Evolutionary conservation across 2,113 vertebrate species (phyloP).

Genomic region (Toxostoma redivivum): DNA sequence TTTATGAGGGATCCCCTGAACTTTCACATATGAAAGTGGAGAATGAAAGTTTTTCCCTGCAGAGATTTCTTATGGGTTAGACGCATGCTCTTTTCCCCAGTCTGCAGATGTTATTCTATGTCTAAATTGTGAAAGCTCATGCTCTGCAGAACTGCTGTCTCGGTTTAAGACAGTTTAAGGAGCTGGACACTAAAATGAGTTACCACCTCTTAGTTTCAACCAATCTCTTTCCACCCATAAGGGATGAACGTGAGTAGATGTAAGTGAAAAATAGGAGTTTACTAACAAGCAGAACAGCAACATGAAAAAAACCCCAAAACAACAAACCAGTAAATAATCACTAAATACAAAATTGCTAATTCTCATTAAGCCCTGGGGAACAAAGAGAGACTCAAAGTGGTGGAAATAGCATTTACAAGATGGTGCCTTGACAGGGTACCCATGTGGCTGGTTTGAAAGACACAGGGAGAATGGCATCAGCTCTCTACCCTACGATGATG

Average conservation of each 20-base stretch:
- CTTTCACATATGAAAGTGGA: not conserved
- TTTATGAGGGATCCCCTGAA: not conserved
- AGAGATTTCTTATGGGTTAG: not conserved
- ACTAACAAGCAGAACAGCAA: not conserved
- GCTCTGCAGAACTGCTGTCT: not conserved
- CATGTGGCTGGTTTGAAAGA: fast-evolving
- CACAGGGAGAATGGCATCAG: not conserved
- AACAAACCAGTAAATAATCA: not conserved
- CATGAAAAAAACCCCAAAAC: not conserved
- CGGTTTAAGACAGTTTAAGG: not conserved
- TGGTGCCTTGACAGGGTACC: not conserved
- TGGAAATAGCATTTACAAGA: not conserved
- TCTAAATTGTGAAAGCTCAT: not conserved
- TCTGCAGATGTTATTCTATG: not conserved
- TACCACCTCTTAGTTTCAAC: not conserved
- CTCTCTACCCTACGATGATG: fast-evolving
- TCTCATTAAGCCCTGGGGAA: not conserved
- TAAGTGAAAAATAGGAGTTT: not conserved
- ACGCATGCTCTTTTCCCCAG: not conserved
- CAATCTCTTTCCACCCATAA: not conserved
- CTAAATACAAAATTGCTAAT: not conserved
- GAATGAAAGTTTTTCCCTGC: not conserved
- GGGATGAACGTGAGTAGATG: fast-evolving
- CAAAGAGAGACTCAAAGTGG: not conserved
- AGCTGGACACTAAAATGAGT: not conserved